Evolutionary conservation across 2,888 invertebrate genomes (phyloP).

Genomic region (Caenorhabditis panamensis): DNA sequence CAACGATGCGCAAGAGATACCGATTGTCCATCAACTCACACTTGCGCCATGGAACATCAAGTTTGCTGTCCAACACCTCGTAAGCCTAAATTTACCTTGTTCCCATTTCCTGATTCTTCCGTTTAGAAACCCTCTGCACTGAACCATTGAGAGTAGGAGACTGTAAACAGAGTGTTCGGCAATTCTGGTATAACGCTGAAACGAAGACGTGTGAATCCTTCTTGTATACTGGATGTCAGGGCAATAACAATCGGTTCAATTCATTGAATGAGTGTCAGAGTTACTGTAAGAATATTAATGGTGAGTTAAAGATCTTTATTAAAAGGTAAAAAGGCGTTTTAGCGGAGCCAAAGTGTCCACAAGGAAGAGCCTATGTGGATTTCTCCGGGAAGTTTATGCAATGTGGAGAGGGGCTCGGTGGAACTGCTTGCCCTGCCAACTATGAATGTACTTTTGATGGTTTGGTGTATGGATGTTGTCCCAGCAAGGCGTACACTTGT

Average conservation of each 20-base stretch:
- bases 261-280: slow-evolving; percentile 73
- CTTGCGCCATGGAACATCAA: slow-evolving; percentile 69
- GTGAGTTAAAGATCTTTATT: too few species aligned
- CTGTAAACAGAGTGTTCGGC: slow-evolving; percentile 71
- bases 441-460: slow-evolving; percentile 75
- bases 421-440: slow-evolving; percentile 69
- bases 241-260: slow-evolving; percentile 73
- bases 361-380: slow-evolving; percentile 70
- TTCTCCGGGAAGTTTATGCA: slow-evolving; percentile 69
- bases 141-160: slow-evolving; percentile 72
- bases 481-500: slow-evolving; percentile 72
- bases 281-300: slow-evolving; percentile 71
- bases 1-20: slow-evolving; percentile 71
- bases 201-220: slow-evolving; percentile 69
- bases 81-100: slow-evolving; percentile 34
- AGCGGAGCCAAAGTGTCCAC: slow-evolving; percentile 71
- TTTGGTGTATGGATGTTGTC: slow-evolving; percentile 73
- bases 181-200: slow-evolving; percentile 73
- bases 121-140: slow-evolving; percentile 73
- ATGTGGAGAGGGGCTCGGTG: slow-evolving; percentile 66
- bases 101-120: not conserved
- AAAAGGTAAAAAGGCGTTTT: too few species aligned
- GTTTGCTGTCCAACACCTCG: slow-evolving; percentile 73
- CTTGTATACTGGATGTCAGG: slow-evolving; percentile 71
- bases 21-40: slow-evolving; percentile 71